Conservation (phyloP, 2,888 invertebrate genomes). For the Torymus aiolomorphi region DNA sequence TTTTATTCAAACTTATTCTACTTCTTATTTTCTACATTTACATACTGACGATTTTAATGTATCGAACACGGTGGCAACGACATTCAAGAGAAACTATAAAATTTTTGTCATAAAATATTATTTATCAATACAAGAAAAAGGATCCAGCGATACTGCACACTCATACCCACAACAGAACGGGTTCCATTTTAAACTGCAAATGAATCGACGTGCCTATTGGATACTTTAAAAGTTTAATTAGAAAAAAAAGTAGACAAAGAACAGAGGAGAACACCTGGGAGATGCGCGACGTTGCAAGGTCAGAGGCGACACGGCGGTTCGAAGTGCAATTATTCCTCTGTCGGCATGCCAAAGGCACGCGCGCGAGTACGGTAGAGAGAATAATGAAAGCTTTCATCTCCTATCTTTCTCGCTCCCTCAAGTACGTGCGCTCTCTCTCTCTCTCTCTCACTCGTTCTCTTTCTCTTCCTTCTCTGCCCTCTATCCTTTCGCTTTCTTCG, state of each 20-base stretch:
- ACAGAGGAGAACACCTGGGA: background rate
- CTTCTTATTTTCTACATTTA: too few species aligned
- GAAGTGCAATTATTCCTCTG: constrained; percentile 27
- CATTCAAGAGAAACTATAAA: too few species aligned
- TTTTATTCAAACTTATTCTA: too few species aligned
- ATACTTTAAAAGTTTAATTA: constrained; percentile 47
- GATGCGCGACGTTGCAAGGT: constrained; percentile 6
- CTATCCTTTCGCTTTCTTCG: constrained; percentile 19
- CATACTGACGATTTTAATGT: too few species aligned
- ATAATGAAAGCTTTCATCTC: constrained; percentile 49
- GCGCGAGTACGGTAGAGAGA: constrained; percentile 15
- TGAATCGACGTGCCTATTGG: constrained; percentile 21
- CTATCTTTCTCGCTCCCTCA: background rate
- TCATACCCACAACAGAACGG: background rate
- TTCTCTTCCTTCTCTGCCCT: too few species aligned
- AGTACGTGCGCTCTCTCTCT: too few species aligned
- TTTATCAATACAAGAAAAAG: too few species aligned
- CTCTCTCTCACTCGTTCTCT: too few species aligned
- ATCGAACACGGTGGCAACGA: too few species aligned
- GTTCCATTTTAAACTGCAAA: constrained; percentile 26
- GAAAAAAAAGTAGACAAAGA: constrained; percentile 11
- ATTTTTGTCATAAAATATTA: too few species aligned
- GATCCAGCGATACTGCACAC: too few species aligned
- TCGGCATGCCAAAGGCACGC: constrained; percentile 26
- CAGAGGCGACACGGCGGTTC: background rate